Conservation (phyloP, 2,113 vertebrate species). For the Prolemur simus region DNA sequence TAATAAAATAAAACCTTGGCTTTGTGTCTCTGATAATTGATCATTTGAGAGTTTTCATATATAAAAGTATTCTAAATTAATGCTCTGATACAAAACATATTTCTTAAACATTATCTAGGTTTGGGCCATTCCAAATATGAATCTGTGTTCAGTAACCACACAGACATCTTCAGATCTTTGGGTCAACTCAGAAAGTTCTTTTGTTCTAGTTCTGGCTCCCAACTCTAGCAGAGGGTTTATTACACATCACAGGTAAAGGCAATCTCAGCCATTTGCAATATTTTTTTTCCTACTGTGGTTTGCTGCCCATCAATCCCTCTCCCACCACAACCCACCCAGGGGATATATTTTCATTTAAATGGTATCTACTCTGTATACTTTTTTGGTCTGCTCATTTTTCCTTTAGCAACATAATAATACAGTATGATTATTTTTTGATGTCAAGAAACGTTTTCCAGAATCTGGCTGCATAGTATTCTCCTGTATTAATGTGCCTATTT, state of each 20-base stretch:
- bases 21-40: background rate
- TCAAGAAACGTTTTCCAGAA: background rate
- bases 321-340: background rate
- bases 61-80: background rate
- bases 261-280: background rate
- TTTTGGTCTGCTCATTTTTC: background rate
- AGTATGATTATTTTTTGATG: background rate
- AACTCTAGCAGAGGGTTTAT: background rate
- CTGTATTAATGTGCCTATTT: background rate
- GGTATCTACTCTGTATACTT: background rate
- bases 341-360: background rate
- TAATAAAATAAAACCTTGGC: background rate
- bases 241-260: background rate
- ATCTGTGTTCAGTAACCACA: background rate
- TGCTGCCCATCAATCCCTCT: background rate
- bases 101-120: background rate
- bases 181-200: background rate
- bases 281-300: background rate
- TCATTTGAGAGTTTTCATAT: background rate
- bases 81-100: background rate
- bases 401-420: background rate
- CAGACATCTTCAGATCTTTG: background rate
- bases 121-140: background rate
- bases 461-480: background rate
- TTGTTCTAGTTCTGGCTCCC: background rate